Base-by-base conservation (phyloP, 2,113 vertebrate species). In the Passer domesticus region DNA sequence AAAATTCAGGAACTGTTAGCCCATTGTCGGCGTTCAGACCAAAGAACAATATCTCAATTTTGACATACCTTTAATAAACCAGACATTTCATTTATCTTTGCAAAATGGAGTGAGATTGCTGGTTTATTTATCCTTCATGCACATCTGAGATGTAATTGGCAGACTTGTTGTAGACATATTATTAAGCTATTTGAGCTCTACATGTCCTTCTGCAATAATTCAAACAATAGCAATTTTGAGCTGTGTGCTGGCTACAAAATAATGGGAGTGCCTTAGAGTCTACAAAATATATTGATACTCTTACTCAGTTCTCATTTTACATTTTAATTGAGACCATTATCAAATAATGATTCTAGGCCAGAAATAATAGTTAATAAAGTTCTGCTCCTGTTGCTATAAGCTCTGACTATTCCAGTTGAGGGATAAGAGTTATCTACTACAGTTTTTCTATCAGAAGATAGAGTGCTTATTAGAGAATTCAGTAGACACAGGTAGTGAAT, bases 311-410 rank as follows among this genome's bases (percentile, higher is more conserved):
- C 46, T 89, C 18, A 58, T 92, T 93, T 83, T 90, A 77, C 8
- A n/a, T 90, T 92, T 97, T 96, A 95, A 87, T 63, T 94, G 20
- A 81, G 87, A 58, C 5, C 5, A 80, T 75, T 93, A 88, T 93
- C 70, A 83, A 92, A 96, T 92, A 94, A 90, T 89, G 18, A 82
- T 68, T 89, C 39, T 37, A 59, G 58, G 41, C 33, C 11, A 84
- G n/a, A 94, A 92, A 83, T 87, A 91, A 59, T 77, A 70, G 50
- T 62, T 90, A 86, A 83, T 86, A 74, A 86, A 83, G 1, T 88
- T 73, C 28, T 90, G 13, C 11, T 47, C 17, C 50, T 79, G 10
- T 20, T 77, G 63, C 47, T 81, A 2, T 41, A 56, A 75, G 12
- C 87, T 85, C 37, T 64, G 39, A 47, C 33, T 90, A 27, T 46